Evolutionary conservation across 2,888 invertebrate species (phyloP).

Genomic region (Diadegma fenestrale): DNA sequence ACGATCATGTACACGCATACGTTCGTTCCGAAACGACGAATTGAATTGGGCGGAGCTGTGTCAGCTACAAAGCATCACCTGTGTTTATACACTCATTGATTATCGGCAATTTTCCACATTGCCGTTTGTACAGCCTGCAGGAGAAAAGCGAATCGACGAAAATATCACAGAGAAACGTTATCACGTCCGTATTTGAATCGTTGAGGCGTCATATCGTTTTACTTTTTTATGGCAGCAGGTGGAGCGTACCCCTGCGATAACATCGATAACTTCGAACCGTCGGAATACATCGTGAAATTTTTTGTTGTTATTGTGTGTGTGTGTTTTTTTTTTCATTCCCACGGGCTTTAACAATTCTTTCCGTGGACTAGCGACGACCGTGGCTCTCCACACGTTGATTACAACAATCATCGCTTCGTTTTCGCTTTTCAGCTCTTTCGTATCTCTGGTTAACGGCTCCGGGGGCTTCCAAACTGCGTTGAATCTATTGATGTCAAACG

Average conservation of each 20-base stretch:
- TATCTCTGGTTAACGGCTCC: conserved; percentile 15
- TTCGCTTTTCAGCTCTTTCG: conserved; percentile 23
- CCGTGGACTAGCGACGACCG: conserved; percentile 23
- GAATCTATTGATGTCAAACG: not conserved
- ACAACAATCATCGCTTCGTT: conserved; percentile 55
- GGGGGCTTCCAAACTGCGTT: not conserved
- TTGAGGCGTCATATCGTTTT: conserved; percentile 44
- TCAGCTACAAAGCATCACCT: not conserved
- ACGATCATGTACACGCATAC: not conserved
- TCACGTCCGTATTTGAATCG: conserved; percentile 35
- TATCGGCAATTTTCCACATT: conserved; percentile 28
- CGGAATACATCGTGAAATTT: conserved; percentile 43
- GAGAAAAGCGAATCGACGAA: conserved; percentile 20
- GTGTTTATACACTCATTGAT: conserved; percentile 11
- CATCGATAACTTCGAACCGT: conserved; percentile 54
- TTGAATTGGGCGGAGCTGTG: not conserved
- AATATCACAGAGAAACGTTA: conserved; percentile 23
- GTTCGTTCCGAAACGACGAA: not conserved
- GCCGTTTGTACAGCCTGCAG: conserved; percentile 1
- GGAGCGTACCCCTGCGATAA: conserved; percentile 29
- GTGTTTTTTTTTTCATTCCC: not conserved
- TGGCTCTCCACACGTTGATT: conserved; percentile 44
- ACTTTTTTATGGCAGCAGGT: conserved; percentile 25
- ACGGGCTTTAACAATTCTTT: conserved; percentile 48
- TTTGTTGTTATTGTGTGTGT: conserved; percentile 13